Conservation (phyloP, 2,888 invertebrate species). For the Sclerodermus sp. region DNA sequence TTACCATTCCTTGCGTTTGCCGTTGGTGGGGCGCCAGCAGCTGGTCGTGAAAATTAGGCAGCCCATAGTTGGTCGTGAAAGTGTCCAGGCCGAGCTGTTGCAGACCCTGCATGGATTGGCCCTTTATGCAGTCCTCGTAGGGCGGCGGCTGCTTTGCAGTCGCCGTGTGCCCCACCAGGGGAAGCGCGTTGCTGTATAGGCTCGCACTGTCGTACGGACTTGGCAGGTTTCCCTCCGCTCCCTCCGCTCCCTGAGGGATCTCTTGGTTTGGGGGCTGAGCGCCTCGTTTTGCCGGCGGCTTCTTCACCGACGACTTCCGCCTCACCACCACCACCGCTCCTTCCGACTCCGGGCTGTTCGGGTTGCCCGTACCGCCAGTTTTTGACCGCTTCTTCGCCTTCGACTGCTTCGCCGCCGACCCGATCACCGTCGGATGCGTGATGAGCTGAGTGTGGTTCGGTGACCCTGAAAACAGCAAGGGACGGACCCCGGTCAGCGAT, state of each 20-base stretch:
- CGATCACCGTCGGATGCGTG: slow-evolving; percentile 82
- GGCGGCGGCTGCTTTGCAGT: slow-evolving; percentile 79
- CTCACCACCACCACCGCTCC: slow-evolving; percentile 58
- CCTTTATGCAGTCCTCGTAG: slow-evolving; percentile 88
- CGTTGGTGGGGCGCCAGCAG: slow-evolving; percentile 60
- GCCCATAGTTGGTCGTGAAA: slow-evolving; percentile 61
- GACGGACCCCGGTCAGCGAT: too few species aligned
- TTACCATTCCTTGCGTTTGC: slow-evolving; percentile 60
- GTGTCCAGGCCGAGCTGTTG: slow-evolving; percentile 64
- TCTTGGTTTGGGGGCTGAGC: slow-evolving; percentile 59
- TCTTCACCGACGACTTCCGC: slow-evolving; percentile 84
- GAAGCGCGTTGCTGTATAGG: slow-evolving; percentile 80
- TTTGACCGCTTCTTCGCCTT: slow-evolving; percentile 77
- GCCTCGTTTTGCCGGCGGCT: slow-evolving; percentile 58
- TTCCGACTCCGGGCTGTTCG: slow-evolving; percentile 72
- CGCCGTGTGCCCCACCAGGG: slow-evolving; percentile 62
- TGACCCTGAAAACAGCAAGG: too few species aligned
- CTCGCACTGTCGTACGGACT: slow-evolving; percentile 84
- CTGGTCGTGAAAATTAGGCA: slow-evolving; percentile 60
- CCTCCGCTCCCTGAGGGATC: slow-evolving; percentile 71
- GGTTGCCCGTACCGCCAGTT: slow-evolving; percentile 59
- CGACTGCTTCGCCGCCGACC: slow-evolving; percentile 65
- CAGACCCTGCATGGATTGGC: slow-evolving; percentile 64
- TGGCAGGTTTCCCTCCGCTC: slow-evolving; percentile 65
- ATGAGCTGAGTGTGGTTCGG: slow-evolving; percentile 76